Base-by-base conservation (phyloP, 1,140 invertebrate species). In the Euwallacea fornicatus region DNA sequence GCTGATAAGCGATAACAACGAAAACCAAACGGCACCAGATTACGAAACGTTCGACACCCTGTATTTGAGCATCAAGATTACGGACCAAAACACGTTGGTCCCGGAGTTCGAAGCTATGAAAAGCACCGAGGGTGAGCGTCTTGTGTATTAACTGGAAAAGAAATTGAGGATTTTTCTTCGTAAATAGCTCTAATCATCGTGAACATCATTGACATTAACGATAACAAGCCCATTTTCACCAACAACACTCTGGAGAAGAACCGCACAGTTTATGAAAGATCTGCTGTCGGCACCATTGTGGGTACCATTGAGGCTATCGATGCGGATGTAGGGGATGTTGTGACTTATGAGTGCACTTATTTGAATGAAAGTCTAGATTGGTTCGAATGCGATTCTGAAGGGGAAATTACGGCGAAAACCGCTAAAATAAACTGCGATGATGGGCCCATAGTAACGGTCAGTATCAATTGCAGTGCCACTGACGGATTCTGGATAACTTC, bases 41-140 rank as follows among this genome's bases (percentile, higher is more conserved):
- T 87, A 82, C 74, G 85, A 86, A 77, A 77, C 82, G 71, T 87
- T 85, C 69, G 85, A 87, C 71, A 78, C 83, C 7, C 76, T 87
- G 6, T 86, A 84, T 76, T 76, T 87, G 33, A 79, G 74, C 3
- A 76, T 87, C 41, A 74, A 74, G 15, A 83, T 85, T 0, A 78
- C 76, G 2, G 86, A 87, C 68, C 71, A 73, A 2, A 82, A 84
- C 43, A 73, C 74, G 13, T 47, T 68, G 16, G 7, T 70, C 42
- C 70, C 84, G 81, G 7, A 79, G 69, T 42, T 74, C 82, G 11
- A 82, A 82, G 54, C 74, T 76, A 61, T 73, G 44, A 70, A 62
- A 47, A 75, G 69, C 16, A 70, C 60, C 15, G 54, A 2, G 70
- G 80, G 62, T 81, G 79, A 61, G 53, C 43, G 2, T 66, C 4